A percentile compares a stretch with the other conserved stretches of the same genome.
Conservation (phyloP, 2,113 vertebrate genomes). For the Boulengeromyrus knoepffleri region DNA sequence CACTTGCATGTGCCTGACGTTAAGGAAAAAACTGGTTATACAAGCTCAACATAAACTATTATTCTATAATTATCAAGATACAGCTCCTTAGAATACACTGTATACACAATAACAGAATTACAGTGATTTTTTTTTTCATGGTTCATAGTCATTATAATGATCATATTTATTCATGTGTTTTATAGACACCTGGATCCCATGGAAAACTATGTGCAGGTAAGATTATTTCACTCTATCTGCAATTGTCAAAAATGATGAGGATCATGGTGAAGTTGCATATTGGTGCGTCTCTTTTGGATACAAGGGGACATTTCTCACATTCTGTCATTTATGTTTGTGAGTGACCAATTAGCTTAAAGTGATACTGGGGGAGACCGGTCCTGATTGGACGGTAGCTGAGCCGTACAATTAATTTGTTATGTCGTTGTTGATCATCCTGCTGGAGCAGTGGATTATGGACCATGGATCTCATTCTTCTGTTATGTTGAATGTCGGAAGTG, state of each 20-base stretch:
- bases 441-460: background rate
- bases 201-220: conserved; percentile 45
- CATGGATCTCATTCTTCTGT: background rate
- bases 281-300: background rate
- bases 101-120: background rate
- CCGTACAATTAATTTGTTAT: background rate
- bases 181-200: conserved; percentile 31
- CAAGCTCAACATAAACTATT: background rate
- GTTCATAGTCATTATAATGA: background rate
- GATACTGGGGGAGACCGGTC: background rate
- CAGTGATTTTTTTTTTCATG: background rate
- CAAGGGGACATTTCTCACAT: background rate
- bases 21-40: background rate
- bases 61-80: background rate
- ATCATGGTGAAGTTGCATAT: background rate
- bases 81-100: background rate
- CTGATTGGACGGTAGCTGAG: background rate
- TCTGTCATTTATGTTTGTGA: background rate
- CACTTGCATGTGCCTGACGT: background rate
- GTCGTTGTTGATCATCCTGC: background rate
- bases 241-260: background rate
- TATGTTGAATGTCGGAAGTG: background rate
- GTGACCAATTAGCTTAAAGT: background rate
- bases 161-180: conserved; percentile 9
- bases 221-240: background rate